Base-by-base conservation (phyloP, 2,113 vertebrate genomes). In the Scophthalmus maximus region DNA sequence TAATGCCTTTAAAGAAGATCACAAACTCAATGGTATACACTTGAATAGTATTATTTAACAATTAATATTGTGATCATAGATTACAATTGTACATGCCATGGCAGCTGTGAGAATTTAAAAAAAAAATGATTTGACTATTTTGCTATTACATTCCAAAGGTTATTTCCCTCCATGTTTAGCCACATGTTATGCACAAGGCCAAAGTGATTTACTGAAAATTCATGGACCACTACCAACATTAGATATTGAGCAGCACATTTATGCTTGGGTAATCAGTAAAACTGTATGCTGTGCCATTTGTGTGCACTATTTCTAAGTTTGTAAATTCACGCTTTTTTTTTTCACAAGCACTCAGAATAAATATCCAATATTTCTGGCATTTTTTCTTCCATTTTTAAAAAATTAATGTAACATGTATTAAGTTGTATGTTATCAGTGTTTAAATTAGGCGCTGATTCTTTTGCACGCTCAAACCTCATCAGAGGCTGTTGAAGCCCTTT, bases 271-370 rank as follows among this genome's bases (percentile, higher is more conserved):
- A 61, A 50, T 30, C 8, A 50, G 42, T 46, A 36, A 25, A 7
- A 12, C 8, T 46, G 20, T 20, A 49, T 44, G 38, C 11, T 67
- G 18, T 72, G 40, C 0, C 29, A 51, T 7, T 15, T 81, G 42
- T 55, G 29, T 63, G 55, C 23, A 64, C 29, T 3, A 23, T 25
- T 47, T 6, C 49, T 25, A 18, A 46, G n/a, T 46, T 18, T 46
- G 42, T 20, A 46, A 55, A 58, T 25, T 51, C 6, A 64, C 57
- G 70, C 70, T 81, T 83, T 71, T 76, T 26, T 59, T 62, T 53
- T 34, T 50, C 23, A 68, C 25, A 65, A 36, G 57, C 59, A 71
- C 65, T 17, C 32, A 30, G 29, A 77, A 66, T 66, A 77, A 76
- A 81, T 17, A 25, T 14, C 1, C 34, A n/a, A 49, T 26, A 58